A percentile compares a stretch with the other conserved stretches of the same genome.
These are phyloP conservation scores for Drosophila pseudotalamancana DNA, from an alignment of 2,888 invertebrate species.

Conservation along the genomic window DNA sequence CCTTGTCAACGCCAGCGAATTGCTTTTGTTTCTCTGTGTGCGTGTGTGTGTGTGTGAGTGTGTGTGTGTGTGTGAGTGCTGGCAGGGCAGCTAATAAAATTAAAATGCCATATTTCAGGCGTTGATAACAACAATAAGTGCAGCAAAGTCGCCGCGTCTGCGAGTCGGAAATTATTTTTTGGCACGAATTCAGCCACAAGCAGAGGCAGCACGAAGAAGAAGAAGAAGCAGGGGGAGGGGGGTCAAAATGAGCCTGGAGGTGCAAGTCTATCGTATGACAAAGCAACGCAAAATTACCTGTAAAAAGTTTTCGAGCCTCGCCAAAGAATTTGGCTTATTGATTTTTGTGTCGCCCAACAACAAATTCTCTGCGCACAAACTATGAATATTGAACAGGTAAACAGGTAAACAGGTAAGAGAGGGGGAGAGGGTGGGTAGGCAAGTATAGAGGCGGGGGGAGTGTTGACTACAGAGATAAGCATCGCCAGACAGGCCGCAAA, in stretches of 20 bases:
- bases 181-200: conserved; percentile 74
- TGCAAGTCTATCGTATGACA: conserved; percentile 65
- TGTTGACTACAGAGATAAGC: conserved; percentile 49
- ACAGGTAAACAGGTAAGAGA: neutral
- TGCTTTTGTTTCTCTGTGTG: conserved; percentile 7
- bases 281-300: conserved; percentile 65
- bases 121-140: conserved; percentile 81
- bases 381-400: conserved; percentile 72
- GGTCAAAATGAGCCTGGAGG: conserved; percentile 8
- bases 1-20: conserved; percentile 51
- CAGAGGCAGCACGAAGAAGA: neutral
- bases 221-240: neutral
- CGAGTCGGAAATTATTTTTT: conserved; percentile 72
- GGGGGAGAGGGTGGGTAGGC: neutral
- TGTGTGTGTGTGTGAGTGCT: conserved; percentile 21
- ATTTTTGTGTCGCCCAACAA: conserved; percentile 50
- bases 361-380: conserved; percentile 56
- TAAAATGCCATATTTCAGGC: conserved; percentile 81
- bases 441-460: too few species aligned
- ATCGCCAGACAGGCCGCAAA: conserved; percentile 58
- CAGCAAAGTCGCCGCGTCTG: conserved; percentile 70
- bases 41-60: neutral
- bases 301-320: conserved; percentile 53
- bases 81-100: conserved; percentile 75
- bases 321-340: conserved; percentile 57